phyloP scores from a whole-genome alignment of 2,797 vertebrate species.

The Urophycis tenuis region DNA sequence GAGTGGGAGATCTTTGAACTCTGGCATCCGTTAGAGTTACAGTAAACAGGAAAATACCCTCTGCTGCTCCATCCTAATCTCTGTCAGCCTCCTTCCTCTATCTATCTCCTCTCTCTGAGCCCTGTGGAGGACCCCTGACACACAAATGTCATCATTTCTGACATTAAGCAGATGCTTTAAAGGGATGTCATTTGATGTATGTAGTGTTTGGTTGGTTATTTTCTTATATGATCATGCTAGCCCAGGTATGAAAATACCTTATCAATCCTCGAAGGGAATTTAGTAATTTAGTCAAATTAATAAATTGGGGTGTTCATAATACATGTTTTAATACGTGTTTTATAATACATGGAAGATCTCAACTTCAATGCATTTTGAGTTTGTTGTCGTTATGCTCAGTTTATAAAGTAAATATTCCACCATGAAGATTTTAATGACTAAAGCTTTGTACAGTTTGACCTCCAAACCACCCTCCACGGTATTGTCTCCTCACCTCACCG shows the following conservation, averaged over 20 bases:
- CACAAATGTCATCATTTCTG: background rate
- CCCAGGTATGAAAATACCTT: background rate
- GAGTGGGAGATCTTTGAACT: conserved; percentile 20
- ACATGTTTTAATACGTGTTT: no score
- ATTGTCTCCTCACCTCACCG: background rate
- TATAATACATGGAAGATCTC: background rate
- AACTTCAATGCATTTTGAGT: background rate
- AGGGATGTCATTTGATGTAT: background rate
- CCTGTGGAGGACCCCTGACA: background rate
- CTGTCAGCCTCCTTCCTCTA: background rate
- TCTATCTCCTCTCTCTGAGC: background rate
- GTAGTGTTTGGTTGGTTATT: background rate
- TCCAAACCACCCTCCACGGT: background rate
- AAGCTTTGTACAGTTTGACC: background rate
- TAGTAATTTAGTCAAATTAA: background rate
- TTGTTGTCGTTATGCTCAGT: background rate
- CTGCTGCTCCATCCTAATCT: background rate
- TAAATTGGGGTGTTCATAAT: background rate
- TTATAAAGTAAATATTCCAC: background rate
- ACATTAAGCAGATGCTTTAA: background rate
- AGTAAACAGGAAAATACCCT: conserved; percentile 16
- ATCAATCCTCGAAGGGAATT: background rate
- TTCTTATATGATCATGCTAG: background rate
- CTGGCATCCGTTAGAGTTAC: conserved; percentile 6
- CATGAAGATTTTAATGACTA: background rate